Evolutionary conservation across 2,113 vertebrate genomes (phyloP).

Genomic region (Elaphurus davidianus): DNA sequence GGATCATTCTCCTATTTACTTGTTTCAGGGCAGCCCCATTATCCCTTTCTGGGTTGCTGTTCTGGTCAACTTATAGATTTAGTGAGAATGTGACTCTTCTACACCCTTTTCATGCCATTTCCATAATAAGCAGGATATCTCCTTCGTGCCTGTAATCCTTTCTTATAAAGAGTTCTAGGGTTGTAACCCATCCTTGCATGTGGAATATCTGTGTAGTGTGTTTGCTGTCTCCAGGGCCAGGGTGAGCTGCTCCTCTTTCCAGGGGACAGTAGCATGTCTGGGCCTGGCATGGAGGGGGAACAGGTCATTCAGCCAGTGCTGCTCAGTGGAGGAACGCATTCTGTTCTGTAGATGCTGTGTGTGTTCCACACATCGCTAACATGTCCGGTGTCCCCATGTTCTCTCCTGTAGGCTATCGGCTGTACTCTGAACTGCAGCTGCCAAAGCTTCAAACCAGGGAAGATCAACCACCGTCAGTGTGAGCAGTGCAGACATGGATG

Average conservation of each 20-base stretch:
- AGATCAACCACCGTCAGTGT: slow-evolving; percentile 95
- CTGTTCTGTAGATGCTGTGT: background rate
- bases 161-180: background rate
- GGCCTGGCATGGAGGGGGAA: background rate
- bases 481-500: slow-evolving; percentile 98
- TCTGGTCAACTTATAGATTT: background rate
- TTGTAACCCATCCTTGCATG: background rate
- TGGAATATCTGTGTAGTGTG: background rate
- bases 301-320: accelerated
- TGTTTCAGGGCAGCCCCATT: background rate
- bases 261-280: background rate
- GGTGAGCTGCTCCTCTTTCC: background rate
- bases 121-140: background rate
- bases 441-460: slow-evolving; percentile 94
- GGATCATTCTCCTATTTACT: background rate
- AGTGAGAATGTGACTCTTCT: background rate
- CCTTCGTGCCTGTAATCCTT: background rate
- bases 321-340: accelerated
- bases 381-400: background rate
- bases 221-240: background rate
- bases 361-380: background rate
- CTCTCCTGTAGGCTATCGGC: slow-evolving; percentile 90
- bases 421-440: slow-evolving; percentile 97
- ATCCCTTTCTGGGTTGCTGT: background rate
- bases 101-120: background rate